A percentile compares a stretch with the other conserved stretches of the same genome.
Conservation (phyloP, 2,797 vertebrate species). For the Neopelma chrysocephalum region DNA sequence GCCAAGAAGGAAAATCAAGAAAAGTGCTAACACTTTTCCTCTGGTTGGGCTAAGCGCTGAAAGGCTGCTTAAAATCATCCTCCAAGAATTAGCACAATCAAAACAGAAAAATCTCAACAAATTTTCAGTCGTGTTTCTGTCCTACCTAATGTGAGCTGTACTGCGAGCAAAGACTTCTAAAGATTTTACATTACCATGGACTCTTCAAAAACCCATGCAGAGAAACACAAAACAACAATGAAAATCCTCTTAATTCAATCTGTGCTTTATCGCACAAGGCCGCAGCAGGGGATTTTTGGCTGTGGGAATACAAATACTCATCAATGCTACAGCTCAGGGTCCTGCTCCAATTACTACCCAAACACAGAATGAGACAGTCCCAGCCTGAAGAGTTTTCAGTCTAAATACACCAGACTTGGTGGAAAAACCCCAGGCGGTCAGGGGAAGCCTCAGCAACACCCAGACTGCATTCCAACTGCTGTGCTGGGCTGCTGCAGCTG, state of each 20-base stretch:
- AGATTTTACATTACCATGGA: neutral
- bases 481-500: neutral
- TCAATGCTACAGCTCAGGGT: neutral
- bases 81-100: neutral
- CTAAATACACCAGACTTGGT: neutral
- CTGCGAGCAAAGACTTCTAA: neutral
- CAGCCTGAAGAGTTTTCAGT: neutral
- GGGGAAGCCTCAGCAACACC: neutral
- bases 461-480: neutral
- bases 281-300: slow-evolving; percentile 22
- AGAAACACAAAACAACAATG: slow-evolving; percentile 29
- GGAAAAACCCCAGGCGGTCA: neutral
- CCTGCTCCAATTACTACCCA: neutral
- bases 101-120: neutral
- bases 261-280: neutral
- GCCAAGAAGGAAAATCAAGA: neutral
- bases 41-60: neutral
- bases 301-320: slow-evolving; percentile 34
- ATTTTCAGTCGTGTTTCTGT: neutral
- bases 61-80: neutral
- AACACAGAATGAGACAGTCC: neutral
- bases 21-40: neutral
- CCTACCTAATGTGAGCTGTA: neutral
- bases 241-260: slow-evolving; percentile 58
- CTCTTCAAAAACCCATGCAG: slow-evolving; percentile 5